These are phyloP conservation scores for Ciconia stormi DNA, from an alignment of 2,113 vertebrate species.

Conservation along the genomic window DNA sequence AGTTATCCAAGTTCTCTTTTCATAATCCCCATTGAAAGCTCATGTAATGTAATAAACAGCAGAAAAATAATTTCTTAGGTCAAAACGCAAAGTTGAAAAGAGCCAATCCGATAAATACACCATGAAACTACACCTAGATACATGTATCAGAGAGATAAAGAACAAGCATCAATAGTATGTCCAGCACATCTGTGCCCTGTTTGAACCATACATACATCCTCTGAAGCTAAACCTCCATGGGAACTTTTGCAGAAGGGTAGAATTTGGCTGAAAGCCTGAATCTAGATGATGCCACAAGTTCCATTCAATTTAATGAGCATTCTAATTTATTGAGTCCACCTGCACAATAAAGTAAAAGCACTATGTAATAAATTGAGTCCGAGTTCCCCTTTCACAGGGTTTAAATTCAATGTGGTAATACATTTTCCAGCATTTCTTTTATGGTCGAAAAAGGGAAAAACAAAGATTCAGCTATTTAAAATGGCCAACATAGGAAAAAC, in stretches of 20 bases:
- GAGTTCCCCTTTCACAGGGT: neutral
- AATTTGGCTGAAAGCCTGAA: constrained; percentile 5
- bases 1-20: neutral
- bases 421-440: neutral
- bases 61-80: neutral
- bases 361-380: neutral
- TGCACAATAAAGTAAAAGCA: constrained; percentile 14
- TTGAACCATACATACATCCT: neutral
- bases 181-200: neutral
- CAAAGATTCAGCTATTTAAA: neutral
- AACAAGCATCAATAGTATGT: neutral
- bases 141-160: neutral
- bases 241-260: neutral
- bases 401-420: neutral
- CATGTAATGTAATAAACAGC: neutral
- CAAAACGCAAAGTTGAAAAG: neutral
- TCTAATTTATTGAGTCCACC: constrained; percentile 30
- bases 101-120: neutral
- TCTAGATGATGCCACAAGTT: neutral
- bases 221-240: neutral
- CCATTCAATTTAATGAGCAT: neutral
- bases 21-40: neutral
- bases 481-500: neutral
- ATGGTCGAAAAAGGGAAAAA: neutral
- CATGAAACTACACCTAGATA: neutral